A percentile compares a stretch with the other conserved stretches of the same genome.
These are phyloP conservation scores for Scomber colias DNA, from an alignment of 2,113 vertebrate species.

Conservation along the genomic window DNA sequence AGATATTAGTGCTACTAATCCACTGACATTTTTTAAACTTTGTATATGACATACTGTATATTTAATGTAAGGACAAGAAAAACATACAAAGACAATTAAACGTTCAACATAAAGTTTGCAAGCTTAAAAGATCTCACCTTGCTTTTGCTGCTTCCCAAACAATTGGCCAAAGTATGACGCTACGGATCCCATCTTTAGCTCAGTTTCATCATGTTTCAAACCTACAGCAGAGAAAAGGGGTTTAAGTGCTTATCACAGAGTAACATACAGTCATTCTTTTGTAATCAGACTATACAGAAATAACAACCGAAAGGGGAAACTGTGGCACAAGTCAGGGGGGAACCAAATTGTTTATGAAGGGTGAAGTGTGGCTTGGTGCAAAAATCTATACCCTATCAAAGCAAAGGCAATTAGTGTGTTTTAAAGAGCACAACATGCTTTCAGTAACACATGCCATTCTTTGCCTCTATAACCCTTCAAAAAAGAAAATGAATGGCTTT, in stretches of 20 bases:
- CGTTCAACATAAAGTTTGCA: neutral
- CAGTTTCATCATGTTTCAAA: constrained; percentile 77
- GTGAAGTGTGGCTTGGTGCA: neutral
- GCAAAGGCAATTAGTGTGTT: neutral
- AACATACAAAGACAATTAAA: neutral
- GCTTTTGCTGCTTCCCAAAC: constrained; percentile 74
- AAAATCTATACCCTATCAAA: neutral
- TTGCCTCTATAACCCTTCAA: too few species aligned
- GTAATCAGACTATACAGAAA: neutral
- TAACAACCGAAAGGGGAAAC: constrained; percentile 17
- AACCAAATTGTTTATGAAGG: constrained; percentile 9
- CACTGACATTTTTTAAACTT: neutral
- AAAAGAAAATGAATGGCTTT: neutral
- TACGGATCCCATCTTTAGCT: constrained; percentile 80
- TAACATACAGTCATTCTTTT: accelerated
- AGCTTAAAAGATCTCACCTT: constrained; percentile 79
- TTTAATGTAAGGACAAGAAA: neutral
- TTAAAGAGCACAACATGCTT: neutral
- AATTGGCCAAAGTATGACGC: constrained; percentile 80
- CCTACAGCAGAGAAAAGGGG: constrained; percentile 64
- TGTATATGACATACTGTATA: neutral
- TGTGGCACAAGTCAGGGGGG: constrained; percentile 10
- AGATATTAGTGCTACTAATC: neutral
- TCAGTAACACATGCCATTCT: too few species aligned
- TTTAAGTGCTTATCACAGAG: neutral